Conservation (phyloP, 2,888 invertebrate species). For the Sericinus montela region DNA sequence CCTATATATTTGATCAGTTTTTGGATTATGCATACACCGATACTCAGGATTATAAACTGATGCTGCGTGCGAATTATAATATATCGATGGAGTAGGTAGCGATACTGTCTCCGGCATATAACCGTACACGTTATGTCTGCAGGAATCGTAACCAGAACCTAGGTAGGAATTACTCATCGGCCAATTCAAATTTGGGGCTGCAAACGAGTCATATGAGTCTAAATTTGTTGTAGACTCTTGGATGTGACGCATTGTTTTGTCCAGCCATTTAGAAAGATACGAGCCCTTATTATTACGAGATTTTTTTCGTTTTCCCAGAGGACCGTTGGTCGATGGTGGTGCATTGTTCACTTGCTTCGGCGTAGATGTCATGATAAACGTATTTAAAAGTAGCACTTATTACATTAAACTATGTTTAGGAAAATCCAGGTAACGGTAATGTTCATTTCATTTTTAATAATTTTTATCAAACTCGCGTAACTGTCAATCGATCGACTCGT, state of each 20-base stretch:
- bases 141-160: slow-evolving; percentile 64
- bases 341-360: slow-evolving; percentile 67
- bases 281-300: slow-evolving; percentile 61
- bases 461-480: neutral
- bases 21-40: slow-evolving; percentile 44
- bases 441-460: slow-evolving; percentile 34
- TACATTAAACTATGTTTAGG: neutral
- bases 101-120: slow-evolving; percentile 82
- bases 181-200: slow-evolving; percentile 52
- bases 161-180: slow-evolving; percentile 53
- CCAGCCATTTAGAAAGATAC: slow-evolving; percentile 73
- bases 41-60: slow-evolving; percentile 52
- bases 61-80: slow-evolving; percentile 59
- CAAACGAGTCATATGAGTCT: slow-evolving; percentile 57
- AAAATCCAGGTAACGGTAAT: slow-evolving; percentile 14
- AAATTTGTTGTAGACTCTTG: slow-evolving; percentile 59
- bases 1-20: slow-evolving; percentile 45
- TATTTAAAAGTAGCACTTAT: neutral
- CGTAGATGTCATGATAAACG: slow-evolving; percentile 57
- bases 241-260: slow-evolving; percentile 68
- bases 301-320: slow-evolving; percentile 73
- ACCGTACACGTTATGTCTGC: slow-evolving; percentile 73
- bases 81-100: slow-evolving; percentile 80
- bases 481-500: too few species aligned
- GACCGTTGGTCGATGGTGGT: slow-evolving; percentile 54